These are phyloP conservation scores for Isaurus tuberculatus DNA, from an alignment of 92 coral and sea anemone genomes.

Conservation along the genomic window DNA sequence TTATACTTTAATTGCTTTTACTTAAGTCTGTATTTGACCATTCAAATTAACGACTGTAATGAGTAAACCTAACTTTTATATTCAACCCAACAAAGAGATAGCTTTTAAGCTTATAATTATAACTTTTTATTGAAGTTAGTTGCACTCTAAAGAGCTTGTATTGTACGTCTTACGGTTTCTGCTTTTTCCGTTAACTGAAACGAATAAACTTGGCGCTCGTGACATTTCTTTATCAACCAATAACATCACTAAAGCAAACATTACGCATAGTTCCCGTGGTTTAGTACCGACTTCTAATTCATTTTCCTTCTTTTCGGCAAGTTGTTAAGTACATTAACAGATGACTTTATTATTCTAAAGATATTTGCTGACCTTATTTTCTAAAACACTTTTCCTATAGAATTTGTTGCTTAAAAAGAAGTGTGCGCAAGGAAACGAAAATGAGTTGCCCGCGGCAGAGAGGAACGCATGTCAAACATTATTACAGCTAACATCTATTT, in stretches of 20 bases:
- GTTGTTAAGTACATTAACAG: slow-evolving; percentile 30
- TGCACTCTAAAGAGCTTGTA: background rate
- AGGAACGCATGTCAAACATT: slow-evolving; percentile 16
- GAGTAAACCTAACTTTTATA: background rate
- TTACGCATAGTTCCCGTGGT: slow-evolving; percentile 36
- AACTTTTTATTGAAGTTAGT: background rate
- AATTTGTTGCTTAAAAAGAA: background rate
- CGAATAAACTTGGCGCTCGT: background rate
- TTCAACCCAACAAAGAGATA: background rate
- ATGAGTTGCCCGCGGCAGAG: slow-evolving; percentile 22
- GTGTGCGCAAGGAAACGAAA: background rate
- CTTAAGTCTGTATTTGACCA: no score
- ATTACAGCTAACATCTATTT: slow-evolving; percentile 14
- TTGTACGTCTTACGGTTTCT: background rate
- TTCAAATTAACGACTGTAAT: no score
- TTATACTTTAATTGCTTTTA: no score
- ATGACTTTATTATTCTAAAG: slow-evolving; percentile 37
- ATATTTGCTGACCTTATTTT: background rate
- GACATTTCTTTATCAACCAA: slow-evolving; percentile 32
- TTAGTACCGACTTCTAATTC: slow-evolving; percentile 4
- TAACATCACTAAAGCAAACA: slow-evolving; percentile 37
- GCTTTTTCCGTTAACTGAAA: background rate
- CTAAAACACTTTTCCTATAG: slow-evolving; percentile 27
- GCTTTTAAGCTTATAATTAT: background rate
- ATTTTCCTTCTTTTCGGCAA: slow-evolving; percentile 35